These are phyloP conservation scores for Dryococelus australis DNA, from an alignment of 2,888 invertebrate species.

Conservation along the genomic window DNA sequence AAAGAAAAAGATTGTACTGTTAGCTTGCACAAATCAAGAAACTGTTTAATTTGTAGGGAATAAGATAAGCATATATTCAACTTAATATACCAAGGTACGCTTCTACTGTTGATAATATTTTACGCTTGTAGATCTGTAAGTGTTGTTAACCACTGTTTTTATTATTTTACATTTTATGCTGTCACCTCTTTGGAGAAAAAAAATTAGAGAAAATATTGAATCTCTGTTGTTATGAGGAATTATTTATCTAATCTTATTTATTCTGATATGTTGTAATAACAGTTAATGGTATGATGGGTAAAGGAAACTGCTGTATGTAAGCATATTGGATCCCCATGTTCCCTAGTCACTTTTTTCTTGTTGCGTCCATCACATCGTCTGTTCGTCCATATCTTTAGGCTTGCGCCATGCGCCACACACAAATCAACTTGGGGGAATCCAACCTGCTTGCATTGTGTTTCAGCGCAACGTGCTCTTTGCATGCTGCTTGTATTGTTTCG, in stretches of 20 bases:
- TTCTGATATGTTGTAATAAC: not conserved
- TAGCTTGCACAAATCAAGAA: constrained; percentile 30
- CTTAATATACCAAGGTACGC: constrained; percentile 30
- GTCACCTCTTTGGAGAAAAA: not conserved
- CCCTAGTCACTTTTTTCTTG: constrained; percentile 26
- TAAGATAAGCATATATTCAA: constrained; percentile 28
- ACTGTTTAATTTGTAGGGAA: constrained; percentile 30
- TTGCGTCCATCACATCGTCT: constrained; percentile 29
- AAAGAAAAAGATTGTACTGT: not conserved
- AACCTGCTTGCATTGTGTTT: not conserved
- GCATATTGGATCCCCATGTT: not conserved
- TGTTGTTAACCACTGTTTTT: constrained; percentile 39
- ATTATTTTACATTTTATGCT: constrained; percentile 29
- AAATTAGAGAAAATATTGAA: constrained; percentile 26
- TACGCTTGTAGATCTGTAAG: constrained; percentile 38
- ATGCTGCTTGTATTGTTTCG: not conserved
- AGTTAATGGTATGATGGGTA: constrained; percentile 18
- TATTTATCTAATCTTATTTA: constrained; percentile 26
- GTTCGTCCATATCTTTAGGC: constrained; percentile 26
- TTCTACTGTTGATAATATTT: constrained; percentile 40
- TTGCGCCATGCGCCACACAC: not conserved
- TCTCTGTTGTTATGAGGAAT: constrained; percentile 18
- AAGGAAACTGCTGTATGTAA: not conserved
- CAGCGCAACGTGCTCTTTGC: not conserved
- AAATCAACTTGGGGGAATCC: constrained; percentile 17